A percentile compares a stretch with the other conserved stretches of the same genome.
These are phyloP conservation scores for Rhopalosiphum padi DNA, from an alignment of 1,140 invertebrate species.

Conservation along the genomic window DNA sequence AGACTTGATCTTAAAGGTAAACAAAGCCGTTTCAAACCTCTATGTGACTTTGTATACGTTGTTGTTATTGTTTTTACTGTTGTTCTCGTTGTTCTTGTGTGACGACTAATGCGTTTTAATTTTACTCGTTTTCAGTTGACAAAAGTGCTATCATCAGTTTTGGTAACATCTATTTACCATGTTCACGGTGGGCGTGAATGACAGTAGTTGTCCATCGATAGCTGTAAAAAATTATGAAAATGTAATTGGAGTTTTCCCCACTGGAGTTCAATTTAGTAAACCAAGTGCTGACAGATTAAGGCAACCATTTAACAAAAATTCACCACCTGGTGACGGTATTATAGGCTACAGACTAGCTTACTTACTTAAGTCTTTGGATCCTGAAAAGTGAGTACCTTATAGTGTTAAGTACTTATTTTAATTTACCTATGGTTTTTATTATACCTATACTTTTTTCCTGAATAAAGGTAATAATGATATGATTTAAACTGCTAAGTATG, in stretches of 20 bases:
- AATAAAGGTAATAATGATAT: background rate
- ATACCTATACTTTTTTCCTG: background rate
- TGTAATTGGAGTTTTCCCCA: background rate
- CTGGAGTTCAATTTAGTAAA: background rate
- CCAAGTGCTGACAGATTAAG: too few relatives aligned
- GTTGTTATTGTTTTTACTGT: background rate
- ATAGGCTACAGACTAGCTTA: too few relatives aligned
- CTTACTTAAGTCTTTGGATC: background rate
- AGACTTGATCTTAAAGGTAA: constrained; percentile 11
- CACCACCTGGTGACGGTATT: background rate
- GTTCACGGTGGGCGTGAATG: background rate
- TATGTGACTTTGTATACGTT: background rate
- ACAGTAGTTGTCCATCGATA: background rate
- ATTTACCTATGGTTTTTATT: background rate
- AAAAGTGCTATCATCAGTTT: constrained; percentile 7
- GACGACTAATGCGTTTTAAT: background rate
- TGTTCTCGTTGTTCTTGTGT: background rate
- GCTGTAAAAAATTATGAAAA: accelerated
- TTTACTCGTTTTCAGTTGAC: constrained; percentile 17
- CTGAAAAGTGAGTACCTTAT: background rate
- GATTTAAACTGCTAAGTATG: too few relatives aligned
- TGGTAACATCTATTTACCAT: constrained; percentile 29
- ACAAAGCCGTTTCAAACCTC: background rate
- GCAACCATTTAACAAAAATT: too few relatives aligned
- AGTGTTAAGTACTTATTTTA: too few relatives aligned